phyloP scores from a whole-genome alignment of 2,888 invertebrate genomes.

The Zygothrica quintamaculata region DNA sequence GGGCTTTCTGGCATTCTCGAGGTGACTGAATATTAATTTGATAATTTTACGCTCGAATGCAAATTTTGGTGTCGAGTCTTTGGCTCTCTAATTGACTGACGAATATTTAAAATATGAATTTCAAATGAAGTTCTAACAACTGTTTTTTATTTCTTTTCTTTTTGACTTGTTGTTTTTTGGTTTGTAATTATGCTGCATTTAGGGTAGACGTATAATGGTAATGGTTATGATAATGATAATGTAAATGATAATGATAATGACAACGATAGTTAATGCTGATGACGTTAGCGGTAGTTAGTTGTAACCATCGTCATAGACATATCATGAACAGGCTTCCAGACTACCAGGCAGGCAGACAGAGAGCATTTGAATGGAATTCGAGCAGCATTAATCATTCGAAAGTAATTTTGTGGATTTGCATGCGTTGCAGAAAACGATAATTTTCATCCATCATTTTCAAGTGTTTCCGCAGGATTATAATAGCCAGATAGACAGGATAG shows the following conservation, averaged over 20 bases:
- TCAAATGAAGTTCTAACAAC: constrained; percentile 67
- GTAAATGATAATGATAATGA: constrained; percentile 20
- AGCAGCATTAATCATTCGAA: constrained; percentile 75
- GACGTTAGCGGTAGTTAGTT: constrained; percentile 22
- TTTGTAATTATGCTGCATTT: constrained; percentile 28
- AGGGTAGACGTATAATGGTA: constrained; percentile 1
- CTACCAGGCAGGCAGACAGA: too few relatives aligned
- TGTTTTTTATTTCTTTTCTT: constrained; percentile 23
- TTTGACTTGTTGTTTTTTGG: not conserved
- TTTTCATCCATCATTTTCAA: constrained; percentile 80
- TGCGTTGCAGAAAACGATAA: constrained; percentile 80
- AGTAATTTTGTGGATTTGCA: constrained; percentile 80
- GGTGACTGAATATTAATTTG: constrained; percentile 75
- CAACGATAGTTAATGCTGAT: constrained; percentile 13
- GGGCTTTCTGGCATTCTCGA: constrained; percentile 29
- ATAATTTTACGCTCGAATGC: constrained; percentile 77
- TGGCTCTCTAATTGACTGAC: constrained; percentile 76
- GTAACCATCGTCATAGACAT: too few relatives aligned
- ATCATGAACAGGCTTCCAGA: too few relatives aligned
- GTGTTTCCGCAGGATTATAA: constrained; percentile 79
- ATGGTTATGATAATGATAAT: constrained; percentile 40
- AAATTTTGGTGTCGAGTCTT: constrained; percentile 78
- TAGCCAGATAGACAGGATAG: constrained; percentile 46
- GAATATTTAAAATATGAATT: constrained; percentile 79
- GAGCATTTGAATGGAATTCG: too few relatives aligned